Evolutionary conservation across 2,113 vertebrate genomes (phyloP), one percentile per base, ranked within the genome.

Genomic region (Motacilla alba): DNA sequence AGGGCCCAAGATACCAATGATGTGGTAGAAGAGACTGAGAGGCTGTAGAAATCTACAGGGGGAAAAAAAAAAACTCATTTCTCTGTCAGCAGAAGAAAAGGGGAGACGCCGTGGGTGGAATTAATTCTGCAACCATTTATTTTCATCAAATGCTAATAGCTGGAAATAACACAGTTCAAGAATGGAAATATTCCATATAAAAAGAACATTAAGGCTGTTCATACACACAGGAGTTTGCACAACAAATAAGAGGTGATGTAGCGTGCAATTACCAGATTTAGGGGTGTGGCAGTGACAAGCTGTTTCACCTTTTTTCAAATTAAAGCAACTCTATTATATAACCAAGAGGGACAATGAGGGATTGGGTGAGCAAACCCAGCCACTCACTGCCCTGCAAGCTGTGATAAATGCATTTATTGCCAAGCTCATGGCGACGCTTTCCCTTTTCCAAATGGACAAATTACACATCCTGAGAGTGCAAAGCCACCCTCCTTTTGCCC

Each of bases 251-350:
- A 93, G 86, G 93, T 94, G 93, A 91, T 92, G 93, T 81, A 94
- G 94, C 28, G 28, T 95, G 95, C 94, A 96, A 96, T 97, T 96
- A 96, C 92, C 95, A 96, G 85, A 96, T 96, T 94, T 89, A 83
- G 93, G 86, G 93, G 94, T 74, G 92, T 63, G 72, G 85, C 83
- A 96, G 79, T 22, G 68, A 52, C 92, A 94, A 94, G 96, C 96
- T 96, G 88, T 31, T 94, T 66, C 23, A 88, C 88, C 83, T 89
- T 86, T 92, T 83, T 83, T 70, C 60, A 68, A 67, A 92, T 93
- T 92, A 94, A 90, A 88, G 85, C 66, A 89, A 28, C 76, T 84
- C 53, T 19, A 22, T 60, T 70, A 19, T 64, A 68, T 23, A 93
- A 89, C 66, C 83, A 78, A 28, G 83, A 90, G 82, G 93, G 92